These are phyloP conservation scores for Sylvicola cinctus DNA, from an alignment of 2,888 invertebrate species.

Conservation along the genomic window DNA sequence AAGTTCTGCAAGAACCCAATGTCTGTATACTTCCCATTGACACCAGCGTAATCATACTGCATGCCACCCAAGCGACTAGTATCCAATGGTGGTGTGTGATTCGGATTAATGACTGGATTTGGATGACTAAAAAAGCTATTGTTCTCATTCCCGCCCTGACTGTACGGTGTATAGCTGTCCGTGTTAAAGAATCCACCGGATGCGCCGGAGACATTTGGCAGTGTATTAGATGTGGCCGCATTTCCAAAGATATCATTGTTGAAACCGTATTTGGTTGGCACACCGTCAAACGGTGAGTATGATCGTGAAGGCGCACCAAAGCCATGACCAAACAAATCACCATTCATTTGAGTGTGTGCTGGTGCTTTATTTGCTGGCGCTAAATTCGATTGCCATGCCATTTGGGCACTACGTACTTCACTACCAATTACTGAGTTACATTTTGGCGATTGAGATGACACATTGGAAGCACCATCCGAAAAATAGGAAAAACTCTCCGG, in stretches of 20 bases:
- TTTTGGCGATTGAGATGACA: conserved; percentile 8
- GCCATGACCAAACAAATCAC: not conserved
- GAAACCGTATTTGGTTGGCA: conserved; percentile 3
- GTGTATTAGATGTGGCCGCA: not conserved
- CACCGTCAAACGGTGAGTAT: conserved; percentile 2
- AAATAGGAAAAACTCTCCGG: conserved; percentile 7
- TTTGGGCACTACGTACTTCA: conserved; percentile 18
- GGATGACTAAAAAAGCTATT: conserved; percentile 3
- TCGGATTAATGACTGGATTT: not conserved
- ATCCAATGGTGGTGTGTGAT: not conserved
- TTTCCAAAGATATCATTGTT: conserved; percentile 6
- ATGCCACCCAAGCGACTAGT: conserved; percentile 6
- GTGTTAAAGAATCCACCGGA: not conserved
- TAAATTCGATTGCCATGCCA: conserved; percentile 7
- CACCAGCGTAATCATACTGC: conserved; percentile 14
- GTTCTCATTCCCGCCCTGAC: not conserved
- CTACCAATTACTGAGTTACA: conserved; percentile 24
- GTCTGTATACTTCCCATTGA: conserved; percentile 16
- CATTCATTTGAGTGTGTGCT: not conserved
- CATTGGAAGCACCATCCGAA: conserved; percentile 4
- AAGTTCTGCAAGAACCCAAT: conserved; percentile 22
- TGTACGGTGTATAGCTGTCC: not conserved
- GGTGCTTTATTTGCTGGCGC: not conserved
- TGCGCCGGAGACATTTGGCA: not conserved
- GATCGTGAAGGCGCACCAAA: conserved; percentile 1